Conservation (phyloP, 1,140 invertebrate species). For the Sinella curviseta region DNA sequence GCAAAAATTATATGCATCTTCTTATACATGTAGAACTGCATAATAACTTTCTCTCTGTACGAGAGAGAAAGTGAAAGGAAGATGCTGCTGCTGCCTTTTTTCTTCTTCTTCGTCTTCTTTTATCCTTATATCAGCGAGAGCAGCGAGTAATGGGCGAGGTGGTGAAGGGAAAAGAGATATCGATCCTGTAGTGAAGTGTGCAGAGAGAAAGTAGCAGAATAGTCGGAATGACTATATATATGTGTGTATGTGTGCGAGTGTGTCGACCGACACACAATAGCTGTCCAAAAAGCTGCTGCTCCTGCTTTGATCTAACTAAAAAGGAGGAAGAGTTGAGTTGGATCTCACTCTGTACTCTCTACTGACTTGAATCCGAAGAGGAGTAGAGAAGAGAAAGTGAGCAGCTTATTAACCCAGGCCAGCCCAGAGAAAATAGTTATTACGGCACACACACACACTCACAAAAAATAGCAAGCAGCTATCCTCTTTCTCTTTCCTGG, state of each 20-base stretch:
- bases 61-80: too few species aligned
- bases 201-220: too few species aligned
- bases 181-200: slow-evolving; percentile 34
- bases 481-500: neutral
- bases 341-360: neutral
- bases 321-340: neutral
- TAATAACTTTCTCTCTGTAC: too few species aligned
- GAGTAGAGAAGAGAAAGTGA: neutral
- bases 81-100: too few species aligned
- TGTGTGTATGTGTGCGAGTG: too few species aligned
- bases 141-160: slow-evolving; percentile 25
- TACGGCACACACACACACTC: too few species aligned
- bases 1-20: too few species aligned
- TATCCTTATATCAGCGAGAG: too few species aligned
- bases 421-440: slow-evolving; percentile 33
- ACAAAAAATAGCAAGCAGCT: neutral
- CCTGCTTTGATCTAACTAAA: slow-evolving; percentile 40
- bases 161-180: slow-evolving; percentile 37
- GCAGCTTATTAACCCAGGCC: slow-evolving; percentile 39
- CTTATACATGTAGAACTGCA: too few species aligned
- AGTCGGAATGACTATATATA: too few species aligned
- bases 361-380: too few species aligned
- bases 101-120: too few species aligned
- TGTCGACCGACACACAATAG: slow-evolving; percentile 39
- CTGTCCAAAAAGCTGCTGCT: slow-evolving; percentile 39